A percentile compares a stretch with the other conserved stretches of the same genome.
Conservation (phyloP, 2,113 vertebrate genomes). For the Eulacestoma nigropectus region DNA sequence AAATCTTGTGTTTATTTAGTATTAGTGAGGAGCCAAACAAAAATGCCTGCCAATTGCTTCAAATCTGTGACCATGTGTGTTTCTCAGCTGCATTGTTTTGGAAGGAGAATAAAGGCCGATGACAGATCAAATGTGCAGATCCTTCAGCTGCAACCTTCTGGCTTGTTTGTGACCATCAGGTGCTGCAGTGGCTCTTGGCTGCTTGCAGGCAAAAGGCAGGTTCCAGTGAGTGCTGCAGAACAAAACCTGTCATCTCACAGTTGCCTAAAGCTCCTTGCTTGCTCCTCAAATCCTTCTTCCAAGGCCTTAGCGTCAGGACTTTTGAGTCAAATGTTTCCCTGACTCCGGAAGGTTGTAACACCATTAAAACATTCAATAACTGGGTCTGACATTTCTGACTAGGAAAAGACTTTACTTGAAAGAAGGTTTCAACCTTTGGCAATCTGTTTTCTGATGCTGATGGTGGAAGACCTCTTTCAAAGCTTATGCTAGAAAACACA, state of each 20-base stretch:
- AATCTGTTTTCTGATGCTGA: background rate
- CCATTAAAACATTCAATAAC: rapidly evolving
- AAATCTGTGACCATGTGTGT: rapidly evolving
- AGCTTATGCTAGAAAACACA: background rate
- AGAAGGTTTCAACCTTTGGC: background rate
- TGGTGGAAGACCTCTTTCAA: background rate
- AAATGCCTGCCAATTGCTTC: background rate
- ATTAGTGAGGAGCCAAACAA: background rate
- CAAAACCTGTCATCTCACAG: background rate
- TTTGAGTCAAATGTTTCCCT: background rate
- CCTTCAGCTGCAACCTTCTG: background rate
- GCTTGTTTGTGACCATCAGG: background rate
- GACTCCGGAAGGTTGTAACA: background rate
- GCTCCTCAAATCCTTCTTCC: background rate
- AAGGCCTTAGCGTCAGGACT: background rate
- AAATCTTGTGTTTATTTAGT: background rate
- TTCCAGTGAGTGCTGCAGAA: background rate
- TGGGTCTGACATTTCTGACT: background rate
- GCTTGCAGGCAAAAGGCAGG: background rate
- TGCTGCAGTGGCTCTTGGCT: background rate
- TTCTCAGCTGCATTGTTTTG: background rate
- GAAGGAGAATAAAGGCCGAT: background rate
- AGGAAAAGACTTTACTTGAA: background rate
- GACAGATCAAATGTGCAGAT: background rate
- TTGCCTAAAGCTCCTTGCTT: background rate